phyloP scores from a whole-genome alignment of 1,140 invertebrate genomes.

The Lordiphosa mommai region DNA sequence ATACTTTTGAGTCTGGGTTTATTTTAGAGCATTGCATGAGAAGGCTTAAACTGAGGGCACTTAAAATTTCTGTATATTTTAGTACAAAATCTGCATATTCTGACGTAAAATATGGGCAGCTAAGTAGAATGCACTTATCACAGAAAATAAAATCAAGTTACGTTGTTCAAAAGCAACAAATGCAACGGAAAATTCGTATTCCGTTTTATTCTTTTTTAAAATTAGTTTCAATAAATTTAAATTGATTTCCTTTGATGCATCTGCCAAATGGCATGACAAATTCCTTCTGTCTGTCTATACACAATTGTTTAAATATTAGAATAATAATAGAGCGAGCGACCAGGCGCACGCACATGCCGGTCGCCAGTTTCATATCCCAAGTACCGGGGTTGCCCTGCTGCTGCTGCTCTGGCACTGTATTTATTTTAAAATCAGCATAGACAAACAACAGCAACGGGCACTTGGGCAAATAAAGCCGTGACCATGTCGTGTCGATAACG shows the following conservation, averaged over 20 bases:
- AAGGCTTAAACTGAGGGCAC: no score
- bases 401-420: slow-evolving; percentile 42
- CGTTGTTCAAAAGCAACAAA: no score
- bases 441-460: slow-evolving; percentile 36
- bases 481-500: slow-evolving; percentile 62
- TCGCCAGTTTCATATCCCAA: slow-evolving; percentile 2
- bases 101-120: no score
- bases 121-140: no score
- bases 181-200: no score
- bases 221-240: no score
- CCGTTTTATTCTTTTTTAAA: no score
- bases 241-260: background rate
- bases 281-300: background rate
- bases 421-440: slow-evolving; percentile 67
- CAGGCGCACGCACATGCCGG: slow-evolving; percentile 22
- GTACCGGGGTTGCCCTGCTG: background rate
- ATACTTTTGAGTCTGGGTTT: no score
- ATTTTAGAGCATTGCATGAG: no score
- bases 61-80: no score
- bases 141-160: no score
- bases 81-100: no score
- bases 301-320: slow-evolving; percentile 40
- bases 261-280: background rate
- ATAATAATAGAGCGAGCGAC: slow-evolving; percentile 47
- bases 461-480: slow-evolving; percentile 51